Conservation (phyloP, 2,797 vertebrate genomes). For the Tolypeutes matacus region DNA sequence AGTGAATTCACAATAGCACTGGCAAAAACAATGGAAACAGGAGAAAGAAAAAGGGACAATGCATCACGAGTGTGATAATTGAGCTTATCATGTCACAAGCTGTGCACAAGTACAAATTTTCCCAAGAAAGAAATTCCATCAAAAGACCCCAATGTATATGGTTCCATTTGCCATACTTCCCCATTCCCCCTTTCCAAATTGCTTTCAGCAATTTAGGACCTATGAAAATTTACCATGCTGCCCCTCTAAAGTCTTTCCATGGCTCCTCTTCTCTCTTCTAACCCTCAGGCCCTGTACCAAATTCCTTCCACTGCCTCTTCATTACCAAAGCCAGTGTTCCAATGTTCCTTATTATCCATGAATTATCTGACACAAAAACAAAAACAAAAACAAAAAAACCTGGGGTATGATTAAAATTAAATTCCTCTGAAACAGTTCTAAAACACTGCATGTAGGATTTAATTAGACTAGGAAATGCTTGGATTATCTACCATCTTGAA, state of each 20-base stretch:
- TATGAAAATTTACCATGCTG: neutral
- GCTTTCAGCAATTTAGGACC: neutral
- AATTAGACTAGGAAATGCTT: constrained; percentile 9
- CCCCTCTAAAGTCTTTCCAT: neutral
- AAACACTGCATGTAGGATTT: neutral
- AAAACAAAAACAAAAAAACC: neutral
- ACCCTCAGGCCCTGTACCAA: too few species aligned
- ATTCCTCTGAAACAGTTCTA: neutral
- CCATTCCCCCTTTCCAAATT: neutral
- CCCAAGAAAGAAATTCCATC: neutral
- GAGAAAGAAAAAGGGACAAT: neutral
- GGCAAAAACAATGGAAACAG: neutral
- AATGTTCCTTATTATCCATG: neutral
- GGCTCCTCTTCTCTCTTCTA: neutral
- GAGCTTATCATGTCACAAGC: neutral
- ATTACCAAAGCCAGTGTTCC: neutral
- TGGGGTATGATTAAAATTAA: neutral
- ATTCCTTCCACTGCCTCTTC: neutral
- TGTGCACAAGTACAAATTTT: neutral
- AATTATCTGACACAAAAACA: neutral
- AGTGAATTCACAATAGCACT: neutral
- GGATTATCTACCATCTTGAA: neutral
- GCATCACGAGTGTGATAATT: too few species aligned
- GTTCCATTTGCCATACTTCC: neutral
- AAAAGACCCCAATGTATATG: neutral